These are phyloP conservation scores for Dipus sagitta DNA, from an alignment of 2,797 vertebrate species.

Conservation along the genomic window DNA sequence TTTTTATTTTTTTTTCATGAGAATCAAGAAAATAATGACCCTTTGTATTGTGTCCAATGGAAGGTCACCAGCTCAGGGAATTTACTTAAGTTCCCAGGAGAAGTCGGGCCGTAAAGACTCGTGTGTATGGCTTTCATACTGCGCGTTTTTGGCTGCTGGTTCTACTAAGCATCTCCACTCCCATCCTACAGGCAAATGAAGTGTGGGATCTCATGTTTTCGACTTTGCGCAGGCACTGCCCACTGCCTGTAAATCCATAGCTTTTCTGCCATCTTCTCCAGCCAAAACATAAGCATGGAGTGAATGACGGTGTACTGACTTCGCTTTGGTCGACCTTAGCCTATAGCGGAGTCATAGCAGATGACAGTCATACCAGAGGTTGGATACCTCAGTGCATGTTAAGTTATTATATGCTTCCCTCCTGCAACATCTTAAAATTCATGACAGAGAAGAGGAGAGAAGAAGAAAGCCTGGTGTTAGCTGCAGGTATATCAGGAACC, in stretches of 20 bases:
- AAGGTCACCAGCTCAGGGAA: slow-evolving; percentile 77
- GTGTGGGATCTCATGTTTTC: not conserved
- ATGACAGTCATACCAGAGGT: not conserved
- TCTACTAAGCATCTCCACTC: slow-evolving; percentile 18
- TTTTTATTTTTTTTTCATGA: slow-evolving; percentile 80
- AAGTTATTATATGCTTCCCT: not conserved
- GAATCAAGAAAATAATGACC: slow-evolving; percentile 85
- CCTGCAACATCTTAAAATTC: not conserved
- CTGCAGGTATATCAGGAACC: not conserved
- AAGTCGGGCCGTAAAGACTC: slow-evolving; percentile 56
- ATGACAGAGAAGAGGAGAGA: not conserved
- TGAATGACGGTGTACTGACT: not conserved
- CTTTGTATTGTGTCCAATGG: slow-evolving; percentile 80
- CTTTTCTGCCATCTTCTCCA: not conserved
- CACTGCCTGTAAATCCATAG: not conserved
- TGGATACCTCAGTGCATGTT: not conserved
- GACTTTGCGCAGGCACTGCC: not conserved
- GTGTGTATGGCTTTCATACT: not conserved
- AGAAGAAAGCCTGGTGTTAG: not conserved
- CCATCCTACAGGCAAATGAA: slow-evolving; percentile 34
- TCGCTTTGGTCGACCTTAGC: not conserved
- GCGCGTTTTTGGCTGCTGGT: slow-evolving; percentile 2
- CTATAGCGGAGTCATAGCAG: not conserved
- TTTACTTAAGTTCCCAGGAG: slow-evolving; percentile 78
- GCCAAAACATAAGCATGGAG: not conserved